Evolutionary conservation across 2,797 vertebrate genomes (phyloP).

Genomic region (Amblyraja radiata): DNA sequence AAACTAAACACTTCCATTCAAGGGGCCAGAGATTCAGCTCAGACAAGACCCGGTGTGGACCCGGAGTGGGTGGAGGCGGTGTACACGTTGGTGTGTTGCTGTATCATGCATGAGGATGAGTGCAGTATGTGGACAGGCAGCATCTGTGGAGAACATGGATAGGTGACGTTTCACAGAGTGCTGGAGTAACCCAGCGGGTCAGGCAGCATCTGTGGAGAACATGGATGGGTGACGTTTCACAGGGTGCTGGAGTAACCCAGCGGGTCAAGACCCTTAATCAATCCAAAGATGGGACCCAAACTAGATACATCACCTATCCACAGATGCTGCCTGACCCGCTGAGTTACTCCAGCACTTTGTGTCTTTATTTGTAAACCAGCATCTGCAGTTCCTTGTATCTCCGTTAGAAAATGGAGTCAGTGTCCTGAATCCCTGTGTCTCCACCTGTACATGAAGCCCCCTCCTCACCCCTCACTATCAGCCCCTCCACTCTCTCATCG

Average conservation of each 20-base stretch:
- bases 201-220: neutral
- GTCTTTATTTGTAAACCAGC: neutral
- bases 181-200: neutral
- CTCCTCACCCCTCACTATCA: neutral
- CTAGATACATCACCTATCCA: neutral
- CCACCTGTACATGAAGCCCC: neutral
- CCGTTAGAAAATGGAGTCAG: neutral
- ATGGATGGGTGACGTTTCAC: neutral
- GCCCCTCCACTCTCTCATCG: too few species aligned
- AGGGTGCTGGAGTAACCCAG: too few species aligned
- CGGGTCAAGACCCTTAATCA: neutral
- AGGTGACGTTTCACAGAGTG: neutral
- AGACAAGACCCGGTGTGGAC: too few species aligned
- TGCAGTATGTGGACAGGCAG: neutral
- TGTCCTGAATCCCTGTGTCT: neutral
- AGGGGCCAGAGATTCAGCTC: neutral
- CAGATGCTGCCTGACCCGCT: neutral
- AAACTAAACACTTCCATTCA: neutral
- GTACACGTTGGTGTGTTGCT: too few species aligned
- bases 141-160: neutral
- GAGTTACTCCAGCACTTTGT: neutral
- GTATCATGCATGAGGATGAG: too few species aligned
- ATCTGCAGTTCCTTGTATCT: too few species aligned
- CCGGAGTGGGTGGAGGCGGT: too few species aligned
- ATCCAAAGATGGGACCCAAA: neutral